phyloP scores from a whole-genome alignment of 1,140 invertebrate species.

The Halictus rubicundus region DNA sequence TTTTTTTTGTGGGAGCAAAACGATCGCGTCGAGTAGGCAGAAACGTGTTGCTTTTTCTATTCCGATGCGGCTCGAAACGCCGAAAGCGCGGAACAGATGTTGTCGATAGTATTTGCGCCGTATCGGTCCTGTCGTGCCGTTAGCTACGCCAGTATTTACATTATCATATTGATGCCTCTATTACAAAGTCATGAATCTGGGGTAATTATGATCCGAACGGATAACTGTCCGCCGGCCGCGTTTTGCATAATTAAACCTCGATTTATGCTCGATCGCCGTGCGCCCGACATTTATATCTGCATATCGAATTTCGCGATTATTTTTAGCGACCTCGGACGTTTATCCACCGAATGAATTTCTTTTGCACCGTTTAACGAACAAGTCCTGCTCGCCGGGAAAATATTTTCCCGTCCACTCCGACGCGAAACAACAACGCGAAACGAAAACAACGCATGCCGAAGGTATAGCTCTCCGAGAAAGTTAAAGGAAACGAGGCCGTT shows the following conservation, averaged over 20 bases:
- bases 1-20: background rate
- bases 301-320: background rate
- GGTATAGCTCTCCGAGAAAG: background rate
- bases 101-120: background rate
- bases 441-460: background rate
- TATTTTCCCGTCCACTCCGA: too few relatives aligned
- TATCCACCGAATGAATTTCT: background rate
- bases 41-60: background rate
- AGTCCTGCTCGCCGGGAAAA: background rate
- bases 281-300: background rate
- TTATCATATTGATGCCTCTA: slow-evolving; percentile 11
- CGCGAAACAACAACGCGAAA: background rate
- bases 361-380: background rate
- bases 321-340: background rate
- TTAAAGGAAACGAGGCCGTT: background rate
- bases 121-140: background rate
- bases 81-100: background rate
- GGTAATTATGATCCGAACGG: slow-evolving; percentile 16
- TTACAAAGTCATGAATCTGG: slow-evolving; percentile 26
- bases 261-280: slow-evolving; percentile 12
- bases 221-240: slow-evolving; percentile 3
- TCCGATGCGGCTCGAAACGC: background rate
- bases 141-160: background rate
- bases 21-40: background rate
- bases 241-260: slow-evolving; percentile 39